Conservation (phyloP, 2,113 vertebrate genomes). For the Ophiodon elongatus region DNA sequence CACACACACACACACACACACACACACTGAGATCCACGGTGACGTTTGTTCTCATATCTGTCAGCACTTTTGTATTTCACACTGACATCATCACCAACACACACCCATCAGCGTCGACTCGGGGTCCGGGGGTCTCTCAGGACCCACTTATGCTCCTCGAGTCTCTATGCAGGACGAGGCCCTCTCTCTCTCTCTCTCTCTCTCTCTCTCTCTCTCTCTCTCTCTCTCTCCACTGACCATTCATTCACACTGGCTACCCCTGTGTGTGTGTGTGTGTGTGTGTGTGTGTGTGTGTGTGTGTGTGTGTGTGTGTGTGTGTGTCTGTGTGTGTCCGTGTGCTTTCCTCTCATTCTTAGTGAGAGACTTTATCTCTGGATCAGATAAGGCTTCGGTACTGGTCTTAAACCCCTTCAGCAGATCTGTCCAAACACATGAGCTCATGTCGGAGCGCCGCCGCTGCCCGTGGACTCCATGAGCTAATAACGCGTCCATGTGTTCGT, state of each 20-base stretch:
- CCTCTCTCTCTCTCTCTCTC: constrained; percentile 16
- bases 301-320: constrained; percentile 27
- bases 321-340: constrained; percentile 61
- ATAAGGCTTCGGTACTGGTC: constrained; percentile 77
- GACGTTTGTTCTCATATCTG: constrained; percentile 60
- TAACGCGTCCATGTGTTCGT: constrained; percentile 74
- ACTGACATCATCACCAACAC: constrained; percentile 70
- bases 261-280: constrained; percentile 36
- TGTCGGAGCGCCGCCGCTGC: constrained; percentile 73
- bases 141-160: constrained; percentile 42
- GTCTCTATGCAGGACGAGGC: constrained; percentile 25
- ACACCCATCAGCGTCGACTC: constrained; percentile 45
- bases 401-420: constrained; percentile 79
- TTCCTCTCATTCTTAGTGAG: constrained; percentile 71
- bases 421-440: constrained; percentile 84
- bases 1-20: background rate
- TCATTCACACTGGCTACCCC: constrained; percentile 61
- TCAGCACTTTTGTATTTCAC: constrained; percentile 65
- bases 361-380: constrained; percentile 78
- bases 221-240: constrained; percentile 45
- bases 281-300: constrained; percentile 26
- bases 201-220: constrained; percentile 26
- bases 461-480: constrained; percentile 78
- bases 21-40: constrained; percentile 11
- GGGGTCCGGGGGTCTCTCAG: constrained; percentile 43